Percentiles rank a stretch among this genome's conserved stretches.
These are phyloP conservation scores for Sebastes iracundus DNA, from an alignment of 2,797 vertebrate genomes.

Conservation along the genomic window DNA sequence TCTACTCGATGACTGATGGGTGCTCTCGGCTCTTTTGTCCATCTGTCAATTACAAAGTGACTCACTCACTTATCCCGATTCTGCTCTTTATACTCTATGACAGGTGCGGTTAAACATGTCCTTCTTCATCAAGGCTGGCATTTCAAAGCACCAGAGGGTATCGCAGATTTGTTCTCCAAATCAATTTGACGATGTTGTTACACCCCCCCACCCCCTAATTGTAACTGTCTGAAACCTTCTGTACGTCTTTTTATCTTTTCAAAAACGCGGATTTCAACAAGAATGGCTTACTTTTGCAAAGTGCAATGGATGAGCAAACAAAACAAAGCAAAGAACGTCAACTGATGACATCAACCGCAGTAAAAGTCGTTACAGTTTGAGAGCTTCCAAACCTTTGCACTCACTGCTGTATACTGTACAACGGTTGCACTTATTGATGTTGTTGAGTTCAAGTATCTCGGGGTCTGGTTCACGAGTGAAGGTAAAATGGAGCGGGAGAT, in stretches of 20 bases:
- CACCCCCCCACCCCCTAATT: neutral
- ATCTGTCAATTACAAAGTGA: conserved; percentile 45
- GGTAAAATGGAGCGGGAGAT: no score
- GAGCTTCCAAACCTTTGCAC: neutral
- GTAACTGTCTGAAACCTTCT: neutral
- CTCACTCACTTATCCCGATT: conserved; percentile 29
- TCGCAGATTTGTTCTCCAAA: neutral
- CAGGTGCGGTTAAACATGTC: conserved; percentile 32
- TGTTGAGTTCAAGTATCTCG: no score
- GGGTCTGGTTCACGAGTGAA: no score
- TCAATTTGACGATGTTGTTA: neutral
- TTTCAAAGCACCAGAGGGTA: conserved; percentile 4
- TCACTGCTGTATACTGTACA: neutral
- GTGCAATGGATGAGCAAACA: neutral
- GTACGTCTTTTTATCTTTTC: neutral
- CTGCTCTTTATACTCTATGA: conserved; percentile 30
- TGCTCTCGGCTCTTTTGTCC: conserved; percentile 48
- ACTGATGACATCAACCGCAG: neutral
- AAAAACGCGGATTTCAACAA: neutral
- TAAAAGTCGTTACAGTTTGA: neutral
- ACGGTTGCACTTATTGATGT: neutral
- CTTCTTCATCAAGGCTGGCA: conserved; percentile 15
- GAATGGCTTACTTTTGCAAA: neutral
- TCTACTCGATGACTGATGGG: conserved; percentile 28
- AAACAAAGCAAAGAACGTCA: neutral